Evolutionary conservation across 2,797 vertebrate genomes (phyloP).

Genomic region (Saxicola maurus): DNA sequence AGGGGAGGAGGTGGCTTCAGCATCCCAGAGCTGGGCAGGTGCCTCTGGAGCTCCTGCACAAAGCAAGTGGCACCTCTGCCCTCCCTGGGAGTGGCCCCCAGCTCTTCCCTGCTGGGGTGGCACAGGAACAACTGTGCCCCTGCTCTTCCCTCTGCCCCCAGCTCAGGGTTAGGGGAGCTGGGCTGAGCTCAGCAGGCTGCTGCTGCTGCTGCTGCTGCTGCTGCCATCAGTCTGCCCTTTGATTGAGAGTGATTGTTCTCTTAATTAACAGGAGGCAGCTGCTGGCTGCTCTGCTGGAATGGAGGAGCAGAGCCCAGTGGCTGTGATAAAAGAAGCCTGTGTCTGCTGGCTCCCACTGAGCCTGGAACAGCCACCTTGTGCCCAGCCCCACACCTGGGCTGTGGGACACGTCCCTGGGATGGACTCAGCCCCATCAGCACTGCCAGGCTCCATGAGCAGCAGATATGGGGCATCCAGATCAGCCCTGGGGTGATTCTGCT

Average conservation of each 20-base stretch:
- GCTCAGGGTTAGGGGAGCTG: neutral
- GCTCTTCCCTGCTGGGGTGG: rapidly evolving
- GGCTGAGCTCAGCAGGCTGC: neutral
- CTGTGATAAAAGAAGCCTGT: neutral
- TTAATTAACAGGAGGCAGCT: conserved; percentile 24
- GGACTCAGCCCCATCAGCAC: neutral
- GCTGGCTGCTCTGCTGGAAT: neutral
- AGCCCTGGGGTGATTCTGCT: neutral
- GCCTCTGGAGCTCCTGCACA: neutral
- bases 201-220: neutral
- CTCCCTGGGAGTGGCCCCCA: neutral
- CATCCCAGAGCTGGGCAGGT: rapidly evolving
- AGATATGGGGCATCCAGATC: neutral
- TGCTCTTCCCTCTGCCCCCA: neutral
- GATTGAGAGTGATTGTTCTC: conserved; percentile 18
- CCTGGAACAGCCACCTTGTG: neutral
- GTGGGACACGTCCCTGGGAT: too few relatives aligned
- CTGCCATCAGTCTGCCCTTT: neutral
- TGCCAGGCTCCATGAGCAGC: neutral
- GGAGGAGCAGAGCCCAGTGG: neutral
- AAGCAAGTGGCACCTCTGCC: neutral
- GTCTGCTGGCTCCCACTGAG: neutral
- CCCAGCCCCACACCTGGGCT: too few relatives aligned
- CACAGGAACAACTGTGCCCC: neutral
- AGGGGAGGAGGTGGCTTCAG: neutral